These are phyloP conservation scores for Halcyon malimbica DNA, from an alignment of 2,113 vertebrate genomes.

Conservation along the genomic window DNA sequence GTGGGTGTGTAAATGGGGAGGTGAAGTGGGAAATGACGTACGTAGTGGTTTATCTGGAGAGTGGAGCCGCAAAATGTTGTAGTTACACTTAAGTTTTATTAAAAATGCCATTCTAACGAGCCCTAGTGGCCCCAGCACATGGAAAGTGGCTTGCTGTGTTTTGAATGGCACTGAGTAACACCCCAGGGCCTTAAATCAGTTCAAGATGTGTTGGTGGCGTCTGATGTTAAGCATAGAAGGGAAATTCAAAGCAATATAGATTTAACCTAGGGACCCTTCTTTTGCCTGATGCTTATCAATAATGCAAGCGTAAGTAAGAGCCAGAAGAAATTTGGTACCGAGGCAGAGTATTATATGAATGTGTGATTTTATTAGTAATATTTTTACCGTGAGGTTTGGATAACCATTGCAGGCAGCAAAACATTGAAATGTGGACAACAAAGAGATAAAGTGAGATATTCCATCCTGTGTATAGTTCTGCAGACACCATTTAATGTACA, in stretches of 20 bases:
- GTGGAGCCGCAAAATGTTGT: constrained; percentile 37
- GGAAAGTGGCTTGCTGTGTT: constrained; percentile 73
- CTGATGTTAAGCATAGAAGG: constrained; percentile 68
- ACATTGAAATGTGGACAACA: not conserved
- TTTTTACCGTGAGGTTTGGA: not conserved
- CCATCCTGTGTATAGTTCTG: not conserved
- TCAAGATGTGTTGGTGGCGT: constrained; percentile 75
- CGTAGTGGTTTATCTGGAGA: constrained; percentile 42
- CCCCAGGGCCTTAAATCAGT: constrained; percentile 71
- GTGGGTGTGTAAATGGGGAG: constrained; percentile 54
- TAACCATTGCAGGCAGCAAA: constrained; percentile 9
- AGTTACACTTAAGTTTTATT: constrained; percentile 68
- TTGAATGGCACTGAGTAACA: constrained; percentile 68
- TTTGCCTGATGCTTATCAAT: constrained; percentile 64
- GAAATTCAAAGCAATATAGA: constrained; percentile 68
- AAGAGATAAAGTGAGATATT: constrained; percentile 19
- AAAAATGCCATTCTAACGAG: constrained; percentile 75
- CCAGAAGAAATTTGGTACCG: not conserved
- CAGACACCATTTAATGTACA: not conserved
- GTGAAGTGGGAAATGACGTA: constrained; percentile 41
- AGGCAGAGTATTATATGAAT: not conserved
- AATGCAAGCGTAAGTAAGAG: not conserved
- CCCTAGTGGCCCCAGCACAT: constrained; percentile 67
- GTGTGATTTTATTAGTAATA: constrained; percentile 20
- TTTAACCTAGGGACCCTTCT: constrained; percentile 60